Percentiles rank a stretch among this genome's conserved stretches.
These are phyloP conservation scores for Mionectes olivaceus DNA, from an alignment of 2,797 vertebrate species.

Conservation along the genomic window DNA sequence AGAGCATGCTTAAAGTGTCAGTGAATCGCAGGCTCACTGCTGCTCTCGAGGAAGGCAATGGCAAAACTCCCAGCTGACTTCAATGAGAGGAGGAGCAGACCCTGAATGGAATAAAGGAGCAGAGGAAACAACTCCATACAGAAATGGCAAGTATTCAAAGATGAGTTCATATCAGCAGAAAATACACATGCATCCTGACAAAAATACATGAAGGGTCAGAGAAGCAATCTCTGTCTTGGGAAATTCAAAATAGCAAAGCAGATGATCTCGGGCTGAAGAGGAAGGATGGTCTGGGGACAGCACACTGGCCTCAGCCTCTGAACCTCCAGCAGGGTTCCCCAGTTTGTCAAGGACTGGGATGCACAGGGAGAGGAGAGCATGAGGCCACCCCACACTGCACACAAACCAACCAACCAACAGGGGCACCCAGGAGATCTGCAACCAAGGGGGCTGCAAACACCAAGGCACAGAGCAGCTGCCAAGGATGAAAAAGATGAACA, in stretches of 20 bases:
- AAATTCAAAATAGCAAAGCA: background rate
- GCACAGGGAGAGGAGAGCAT: background rate
- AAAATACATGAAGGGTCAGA: conserved; percentile 47
- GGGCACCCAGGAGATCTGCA: background rate
- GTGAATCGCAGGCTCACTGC: conserved; percentile 24
- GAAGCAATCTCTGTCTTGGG: background rate
- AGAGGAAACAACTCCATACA: conserved; percentile 49
- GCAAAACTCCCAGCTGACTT: conserved; percentile 70
- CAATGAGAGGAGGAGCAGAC: conserved; percentile 62
- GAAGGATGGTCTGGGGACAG: background rate
- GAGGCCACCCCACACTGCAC: background rate
- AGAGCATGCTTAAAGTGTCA: conserved; percentile 3
- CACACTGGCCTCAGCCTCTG: background rate
- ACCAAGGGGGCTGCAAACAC: rapidly evolving
- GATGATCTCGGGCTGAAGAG: background rate
- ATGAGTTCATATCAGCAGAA: conserved; percentile 65
- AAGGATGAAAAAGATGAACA: background rate
- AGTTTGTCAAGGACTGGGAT: background rate
- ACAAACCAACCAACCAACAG: rapidly evolving
- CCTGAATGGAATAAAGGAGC: conserved; percentile 60
- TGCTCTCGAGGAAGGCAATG: conserved; percentile 70
- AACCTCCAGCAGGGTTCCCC: background rate
- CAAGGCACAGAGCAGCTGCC: background rate
- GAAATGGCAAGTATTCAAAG: conserved; percentile 69
- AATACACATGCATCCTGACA: conserved; percentile 24